These are phyloP conservation scores for pig (Sus scrofa) DNA, from an alignment of 2,113 vertebrate genomes.

Conservation along the genomic window T2T-Sscrofa CM000817.6:138242001-138242500, in stretches of 20 bases:
- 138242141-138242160: not conserved
- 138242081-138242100: not conserved
- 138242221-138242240: not conserved
- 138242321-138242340: not conserved
- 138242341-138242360: not conserved
- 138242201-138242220: not conserved
- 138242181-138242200: not conserved
- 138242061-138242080: not conserved
- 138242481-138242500: not conserved
- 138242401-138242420: not conserved
- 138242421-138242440: not conserved
- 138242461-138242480: not conserved
- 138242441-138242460: not conserved
- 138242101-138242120: not conserved
- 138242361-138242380: not conserved
- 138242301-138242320: not conserved
- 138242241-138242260: not conserved
- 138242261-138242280: not conserved
- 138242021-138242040: not conserved
- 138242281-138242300: not conserved
- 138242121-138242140: not conserved
- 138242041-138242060: not conserved
- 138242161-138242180: not conserved
- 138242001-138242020: not conserved
- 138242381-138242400: not conserved